Percentiles rank a stretch among this genome's conserved stretches.
Conservation (phyloP, 2,888 invertebrate species). For the Scaptomyza cyrtandrae region DNA sequence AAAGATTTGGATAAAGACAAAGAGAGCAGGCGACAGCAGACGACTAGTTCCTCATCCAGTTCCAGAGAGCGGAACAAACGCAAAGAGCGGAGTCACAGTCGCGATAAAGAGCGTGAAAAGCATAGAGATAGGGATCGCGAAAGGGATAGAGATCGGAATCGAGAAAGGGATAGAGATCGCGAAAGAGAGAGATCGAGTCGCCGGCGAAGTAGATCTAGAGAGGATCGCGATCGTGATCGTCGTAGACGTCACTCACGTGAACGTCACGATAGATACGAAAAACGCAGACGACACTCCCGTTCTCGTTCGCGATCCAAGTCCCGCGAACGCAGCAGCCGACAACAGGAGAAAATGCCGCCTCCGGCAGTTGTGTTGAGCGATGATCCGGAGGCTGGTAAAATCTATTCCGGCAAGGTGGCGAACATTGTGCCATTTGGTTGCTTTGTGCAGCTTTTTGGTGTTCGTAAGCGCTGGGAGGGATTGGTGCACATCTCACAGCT, state of each 20-base stretch:
- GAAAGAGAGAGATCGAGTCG: conserved; percentile 1
- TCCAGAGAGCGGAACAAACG: conserved; percentile 63
- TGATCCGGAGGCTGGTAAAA: conserved; percentile 92
- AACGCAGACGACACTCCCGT: conserved; percentile 49
- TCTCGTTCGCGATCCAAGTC: conserved; percentile 53
- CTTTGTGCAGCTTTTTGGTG: conserved; percentile 97
- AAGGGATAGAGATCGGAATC: conserved; percentile 23
- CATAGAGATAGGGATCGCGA: conserved; percentile 25
- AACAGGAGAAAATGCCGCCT: conserved; percentile 79
- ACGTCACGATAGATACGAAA: conserved; percentile 55
- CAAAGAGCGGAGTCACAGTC: conserved; percentile 43
- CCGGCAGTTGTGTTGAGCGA: conserved; percentile 86
- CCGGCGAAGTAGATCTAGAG: conserved; percentile 44
- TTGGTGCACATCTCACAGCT: conserved; percentile 98
- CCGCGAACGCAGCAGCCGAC: conserved; percentile 68
- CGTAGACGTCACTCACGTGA: conserved; percentile 46
- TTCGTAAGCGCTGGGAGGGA: conserved; percentile 96
- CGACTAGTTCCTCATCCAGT: conserved; percentile 39
- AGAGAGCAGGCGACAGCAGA: conserved; percentile 39
- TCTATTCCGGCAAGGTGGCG: conserved; percentile 96
- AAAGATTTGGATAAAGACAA: conserved; percentile 32
- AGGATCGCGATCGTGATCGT: conserved; percentile 48
- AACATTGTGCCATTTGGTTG: conserved; percentile 99
- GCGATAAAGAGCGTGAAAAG: conserved; percentile 29
- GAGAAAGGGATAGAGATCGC: conserved; percentile 13